These are phyloP conservation scores for Amblyraja radiata DNA, from an alignment of 2,797 vertebrate genomes.

Conservation along the genomic window DNA sequence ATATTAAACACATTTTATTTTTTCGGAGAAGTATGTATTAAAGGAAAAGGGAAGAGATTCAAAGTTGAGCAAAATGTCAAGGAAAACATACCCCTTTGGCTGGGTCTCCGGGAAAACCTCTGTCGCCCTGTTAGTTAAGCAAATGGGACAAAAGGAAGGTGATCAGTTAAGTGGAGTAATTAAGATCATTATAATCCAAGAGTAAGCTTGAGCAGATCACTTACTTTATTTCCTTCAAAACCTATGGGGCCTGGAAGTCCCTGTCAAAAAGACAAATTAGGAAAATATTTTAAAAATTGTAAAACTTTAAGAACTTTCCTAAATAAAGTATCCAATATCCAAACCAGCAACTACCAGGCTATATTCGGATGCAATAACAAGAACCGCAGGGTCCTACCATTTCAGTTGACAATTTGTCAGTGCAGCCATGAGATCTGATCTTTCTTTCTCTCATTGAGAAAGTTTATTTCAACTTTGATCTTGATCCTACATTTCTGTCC, in stretches of 20 bases:
- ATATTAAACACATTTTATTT: neutral
- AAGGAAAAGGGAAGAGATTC: neutral
- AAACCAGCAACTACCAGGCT: neutral
- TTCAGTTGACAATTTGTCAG: neutral
- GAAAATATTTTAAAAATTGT: neutral
- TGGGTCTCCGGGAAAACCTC: constrained; percentile 70
- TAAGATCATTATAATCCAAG: neutral
- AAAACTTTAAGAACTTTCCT: neutral
- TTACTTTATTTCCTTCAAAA: constrained; percentile 71
- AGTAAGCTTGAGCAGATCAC: constrained; percentile 40
- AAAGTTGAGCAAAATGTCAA: neutral
- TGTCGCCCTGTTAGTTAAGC: constrained; percentile 54
- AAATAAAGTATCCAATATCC: neutral
- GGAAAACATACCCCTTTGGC: constrained; percentile 68
- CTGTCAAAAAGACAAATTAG: constrained; percentile 50
- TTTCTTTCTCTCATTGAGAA: neutral
- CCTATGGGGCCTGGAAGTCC: constrained; percentile 66
- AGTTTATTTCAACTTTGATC: neutral
- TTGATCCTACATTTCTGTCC: neutral
- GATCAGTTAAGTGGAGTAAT: neutral
- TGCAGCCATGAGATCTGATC: neutral
- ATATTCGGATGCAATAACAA: neutral
- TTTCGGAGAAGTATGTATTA: neutral
- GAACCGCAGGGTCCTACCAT: neutral
- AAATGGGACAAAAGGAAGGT: constrained; percentile 6